These are phyloP conservation scores for Sussaba pulchella DNA, from an alignment of 2,888 invertebrate species.

Conservation along the genomic window DNA sequence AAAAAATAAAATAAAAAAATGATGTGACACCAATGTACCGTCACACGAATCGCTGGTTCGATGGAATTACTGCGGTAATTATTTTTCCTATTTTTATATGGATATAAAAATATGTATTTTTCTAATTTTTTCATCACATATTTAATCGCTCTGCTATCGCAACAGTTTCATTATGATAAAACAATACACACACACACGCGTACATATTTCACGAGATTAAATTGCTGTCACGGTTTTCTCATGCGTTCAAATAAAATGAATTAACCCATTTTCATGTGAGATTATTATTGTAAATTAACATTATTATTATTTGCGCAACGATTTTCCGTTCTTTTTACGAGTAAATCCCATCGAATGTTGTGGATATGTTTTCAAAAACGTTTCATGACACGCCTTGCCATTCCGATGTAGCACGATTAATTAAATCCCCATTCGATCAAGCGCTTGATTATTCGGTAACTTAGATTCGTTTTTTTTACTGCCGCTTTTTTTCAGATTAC, in stretches of 20 bases:
- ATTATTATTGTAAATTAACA: not conserved
- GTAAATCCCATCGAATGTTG: no score
- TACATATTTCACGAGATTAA: conserved; percentile 56
- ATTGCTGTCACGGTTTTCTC: not conserved
- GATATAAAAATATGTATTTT: no score
- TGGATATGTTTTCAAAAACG: not conserved
- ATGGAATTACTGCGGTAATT: conserved; percentile 32
- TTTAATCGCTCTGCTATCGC: conserved; percentile 11
- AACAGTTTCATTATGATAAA: conserved; percentile 19
- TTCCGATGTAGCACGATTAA: no score
- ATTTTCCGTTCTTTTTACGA: not conserved
- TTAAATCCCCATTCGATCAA: no score
- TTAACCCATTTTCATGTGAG: not conserved
- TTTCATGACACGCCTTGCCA: no score
- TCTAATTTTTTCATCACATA: not conserved
- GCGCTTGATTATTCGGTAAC: no score
- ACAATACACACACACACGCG: not conserved
- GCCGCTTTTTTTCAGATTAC: not conserved
- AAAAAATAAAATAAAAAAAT: conserved; percentile 50
- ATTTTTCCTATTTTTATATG: conserved; percentile 35
- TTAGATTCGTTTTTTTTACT: no score
- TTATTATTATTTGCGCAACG: not conserved
- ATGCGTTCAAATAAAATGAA: not conserved
- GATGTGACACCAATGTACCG: conserved; percentile 6
- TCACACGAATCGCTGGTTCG: conserved; percentile 4